phyloP scores from a whole-genome alignment of 2,113 vertebrate species.

The Toxotes jaculatrix region DNA sequence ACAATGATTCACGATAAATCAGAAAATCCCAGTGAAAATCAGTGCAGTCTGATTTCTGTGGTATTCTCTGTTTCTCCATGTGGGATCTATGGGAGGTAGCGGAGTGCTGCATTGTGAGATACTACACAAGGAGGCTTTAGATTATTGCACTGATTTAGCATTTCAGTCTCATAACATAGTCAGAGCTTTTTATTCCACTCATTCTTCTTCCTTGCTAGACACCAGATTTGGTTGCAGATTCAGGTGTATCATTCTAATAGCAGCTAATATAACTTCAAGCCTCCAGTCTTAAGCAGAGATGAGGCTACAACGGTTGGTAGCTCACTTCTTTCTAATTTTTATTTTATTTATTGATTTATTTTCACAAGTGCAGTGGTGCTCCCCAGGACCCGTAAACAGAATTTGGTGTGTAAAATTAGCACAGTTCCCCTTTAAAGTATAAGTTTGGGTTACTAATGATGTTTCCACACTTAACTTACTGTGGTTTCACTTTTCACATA shows the following conservation, averaged over 20 bases:
- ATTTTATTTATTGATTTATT: too few relatives aligned
- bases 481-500: not conserved
- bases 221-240: not conserved
- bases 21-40: not conserved
- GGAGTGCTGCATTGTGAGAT: not conserved
- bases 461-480: too few relatives aligned
- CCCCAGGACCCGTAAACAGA: too few relatives aligned
- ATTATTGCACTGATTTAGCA: not conserved
- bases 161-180: not conserved
- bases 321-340: too few relatives aligned
- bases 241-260: not conserved
- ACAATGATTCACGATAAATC: not conserved
- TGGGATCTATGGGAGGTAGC: not conserved
- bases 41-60: not conserved
- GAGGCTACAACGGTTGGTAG: not conserved
- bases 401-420: too few relatives aligned
- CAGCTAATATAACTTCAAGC: not conserved
- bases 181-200: not conserved
- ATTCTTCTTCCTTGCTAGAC: not conserved
- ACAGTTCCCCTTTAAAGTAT: too few relatives aligned
- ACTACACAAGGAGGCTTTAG: not conserved
- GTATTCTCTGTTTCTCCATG: not conserved
- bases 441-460: too few relatives aligned
- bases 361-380: too few relatives aligned
- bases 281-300: too few relatives aligned